Evolutionary conservation across 2,797 vertebrate genomes (phyloP), one percentile per base, ranked within the genome.

Genomic region (Bovichtus variegatus): DNA sequence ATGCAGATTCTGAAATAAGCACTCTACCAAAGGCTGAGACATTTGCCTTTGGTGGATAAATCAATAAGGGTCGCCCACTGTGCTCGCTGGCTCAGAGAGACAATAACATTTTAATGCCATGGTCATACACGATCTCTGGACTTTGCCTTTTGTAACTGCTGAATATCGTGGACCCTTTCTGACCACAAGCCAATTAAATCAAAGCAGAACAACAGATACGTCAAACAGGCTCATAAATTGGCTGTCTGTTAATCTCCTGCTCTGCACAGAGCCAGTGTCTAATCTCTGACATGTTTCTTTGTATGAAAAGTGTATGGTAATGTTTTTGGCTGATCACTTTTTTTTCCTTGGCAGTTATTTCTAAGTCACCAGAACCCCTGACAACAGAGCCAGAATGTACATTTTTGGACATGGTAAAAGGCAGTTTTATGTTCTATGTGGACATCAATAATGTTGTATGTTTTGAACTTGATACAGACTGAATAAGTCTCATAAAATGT

Each of bases 111-210:
- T 55, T 61, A 62, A 59, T 58, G 51, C 15, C 46, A 2, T 6
- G 23, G 54, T 50, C 34, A 69, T 49, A 6, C 58, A 36, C 53
- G 40, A 51, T 9, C 27, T 25, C 23, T 41, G 67, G 36, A 50
- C 47, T 23, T 36, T 2, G 19, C 25, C 46, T 71, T 61, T 63
- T 70, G 59, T 69, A 53, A 36, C 46, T 5, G 19, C 51, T 76
- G 46, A 69, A 49, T 29, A 7, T 18, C 18, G 34, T n/a, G 9
- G 59, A 47, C 57, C 6, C 1, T 34, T 25, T 51, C 62, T 60
- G 55, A 72, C 65, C 53, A 57, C 1, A 6, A 62, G 61, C 53
- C 58, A 84, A 76, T 86, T 78, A 81, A 77, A 78, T 76, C 36
- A 65, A 66, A 44, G 23, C 13, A 55, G 38, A 69, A 54, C 27